Percentiles rank a stretch among this genome's conserved stretches.
phyloP scores from a whole-genome alignment of 2,113 vertebrate genomes.

The Thunnus maccoyii region DNA sequence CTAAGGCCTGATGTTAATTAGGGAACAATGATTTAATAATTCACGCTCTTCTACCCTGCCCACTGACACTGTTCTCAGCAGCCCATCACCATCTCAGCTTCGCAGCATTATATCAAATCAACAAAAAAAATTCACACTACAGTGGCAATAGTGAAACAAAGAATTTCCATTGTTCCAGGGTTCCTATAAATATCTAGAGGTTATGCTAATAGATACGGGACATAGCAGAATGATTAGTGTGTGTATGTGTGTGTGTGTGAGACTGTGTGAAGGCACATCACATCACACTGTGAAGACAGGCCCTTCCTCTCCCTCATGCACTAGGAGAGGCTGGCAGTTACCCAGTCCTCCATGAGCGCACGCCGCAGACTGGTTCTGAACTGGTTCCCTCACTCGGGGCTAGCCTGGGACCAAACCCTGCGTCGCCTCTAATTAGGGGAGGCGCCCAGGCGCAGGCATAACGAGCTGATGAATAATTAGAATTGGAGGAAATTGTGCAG shows the following conservation, averaged over 20 bases:
- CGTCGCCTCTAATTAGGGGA: conserved; percentile 87
- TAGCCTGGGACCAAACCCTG: conserved; percentile 80
- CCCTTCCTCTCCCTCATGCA: conserved; percentile 59
- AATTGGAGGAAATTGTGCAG: conserved; percentile 89
- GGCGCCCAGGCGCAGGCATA: conserved; percentile 81
- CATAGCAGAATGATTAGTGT: conserved; percentile 45
- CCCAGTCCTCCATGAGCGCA: conserved; percentile 74
- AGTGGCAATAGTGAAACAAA: conserved; percentile 51
- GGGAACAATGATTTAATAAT: conserved; percentile 76
- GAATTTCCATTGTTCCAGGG: conserved; percentile 50
- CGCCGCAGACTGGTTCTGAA: conserved; percentile 83
- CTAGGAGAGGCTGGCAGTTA: conserved; percentile 77
- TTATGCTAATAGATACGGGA: conserved; percentile 72
- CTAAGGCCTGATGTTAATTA: conserved; percentile 71
- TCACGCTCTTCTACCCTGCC: conserved; percentile 67
- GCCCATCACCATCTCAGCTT: conserved; percentile 52
- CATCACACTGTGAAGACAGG: conserved; percentile 72
- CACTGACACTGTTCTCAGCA: conserved; percentile 66
- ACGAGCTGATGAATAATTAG: conserved; percentile 89
- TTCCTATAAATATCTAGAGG: conserved; percentile 71
- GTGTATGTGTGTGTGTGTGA: conserved; percentile 43
- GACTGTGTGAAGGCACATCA: conserved; percentile 72
- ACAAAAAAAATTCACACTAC: conserved; percentile 63
- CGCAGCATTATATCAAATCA: conserved; percentile 60
- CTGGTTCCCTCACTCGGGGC: conserved; percentile 86